These are phyloP conservation scores for Saccostrea echinata DNA, from an alignment of 1,140 invertebrate genomes.

Conservation along the genomic window DNA sequence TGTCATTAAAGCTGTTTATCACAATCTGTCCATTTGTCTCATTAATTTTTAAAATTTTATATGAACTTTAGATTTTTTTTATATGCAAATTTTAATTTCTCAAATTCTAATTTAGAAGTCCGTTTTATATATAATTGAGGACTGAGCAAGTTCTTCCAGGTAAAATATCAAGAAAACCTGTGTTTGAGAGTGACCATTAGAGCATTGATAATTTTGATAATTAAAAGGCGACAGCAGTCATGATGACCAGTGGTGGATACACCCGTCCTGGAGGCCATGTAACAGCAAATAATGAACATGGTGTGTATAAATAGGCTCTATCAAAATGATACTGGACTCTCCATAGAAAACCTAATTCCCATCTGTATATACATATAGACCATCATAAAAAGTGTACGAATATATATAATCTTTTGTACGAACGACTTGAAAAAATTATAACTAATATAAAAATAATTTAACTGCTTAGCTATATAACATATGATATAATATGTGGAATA, in stretches of 20 bases:
- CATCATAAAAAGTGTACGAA: constrained; percentile 58
- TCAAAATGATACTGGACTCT: constrained; percentile 19
- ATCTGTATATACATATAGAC: constrained; percentile 44
- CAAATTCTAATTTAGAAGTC: too few species aligned
- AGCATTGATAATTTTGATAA: not conserved
- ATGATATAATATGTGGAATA: constrained; percentile 12
- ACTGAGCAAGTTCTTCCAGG: not conserved
- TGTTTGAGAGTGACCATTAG: not conserved
- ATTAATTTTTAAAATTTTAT: too few species aligned
- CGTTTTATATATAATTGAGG: too few species aligned
- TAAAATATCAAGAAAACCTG: not conserved
- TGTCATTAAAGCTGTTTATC: too few species aligned
- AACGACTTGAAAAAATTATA: constrained; percentile 30
- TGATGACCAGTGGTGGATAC: not conserved
- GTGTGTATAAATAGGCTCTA: constrained; percentile 32
- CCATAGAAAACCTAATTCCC: constrained; percentile 40
- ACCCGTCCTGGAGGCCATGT: not conserved
- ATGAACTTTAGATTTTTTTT: too few species aligned
- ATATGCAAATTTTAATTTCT: too few species aligned
- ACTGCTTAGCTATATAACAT: constrained; percentile 43
- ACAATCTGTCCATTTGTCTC: too few species aligned
- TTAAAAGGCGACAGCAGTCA: constrained; percentile 4
- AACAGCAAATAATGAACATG: constrained; percentile 16
- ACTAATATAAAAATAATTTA: constrained; percentile 42
- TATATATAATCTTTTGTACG: constrained; percentile 52